These are phyloP conservation scores for Elaphurus davidianus DNA, from an alignment of 2,113 vertebrate genomes.

Conservation along the genomic window DNA sequence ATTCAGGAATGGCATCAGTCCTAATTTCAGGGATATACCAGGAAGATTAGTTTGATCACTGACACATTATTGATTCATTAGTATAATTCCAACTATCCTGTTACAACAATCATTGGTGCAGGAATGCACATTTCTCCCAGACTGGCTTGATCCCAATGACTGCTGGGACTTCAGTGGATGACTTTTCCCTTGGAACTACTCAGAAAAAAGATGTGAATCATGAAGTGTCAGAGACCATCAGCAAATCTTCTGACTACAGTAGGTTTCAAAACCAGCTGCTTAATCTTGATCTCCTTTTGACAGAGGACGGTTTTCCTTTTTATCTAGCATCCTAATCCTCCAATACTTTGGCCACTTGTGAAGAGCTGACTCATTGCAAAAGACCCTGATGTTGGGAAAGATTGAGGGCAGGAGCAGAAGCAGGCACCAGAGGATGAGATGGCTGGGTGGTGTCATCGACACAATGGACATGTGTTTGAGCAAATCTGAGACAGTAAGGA, in stretches of 20 bases:
- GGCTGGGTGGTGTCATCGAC: background rate
- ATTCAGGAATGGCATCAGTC: background rate
- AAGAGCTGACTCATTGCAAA: background rate
- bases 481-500: background rate
- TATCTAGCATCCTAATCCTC: background rate
- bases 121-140: background rate
- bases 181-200: background rate
- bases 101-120: background rate
- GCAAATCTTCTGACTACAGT: background rate
- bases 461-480: background rate
- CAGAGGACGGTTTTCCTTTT: background rate
- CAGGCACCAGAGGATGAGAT: background rate
- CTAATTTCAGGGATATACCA: background rate
- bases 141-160: background rate
- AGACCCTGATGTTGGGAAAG: background rate
- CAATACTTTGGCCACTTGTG: background rate
- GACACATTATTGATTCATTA: background rate
- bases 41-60: background rate
- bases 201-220: background rate
- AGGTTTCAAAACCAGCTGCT: background rate
- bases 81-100: background rate
- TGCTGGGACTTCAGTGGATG: background rate
- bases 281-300: background rate
- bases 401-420: background rate
- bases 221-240: background rate